Base-by-base conservation (phyloP, 2,113 vertebrate species). In the Tringa solitaria region DNA sequence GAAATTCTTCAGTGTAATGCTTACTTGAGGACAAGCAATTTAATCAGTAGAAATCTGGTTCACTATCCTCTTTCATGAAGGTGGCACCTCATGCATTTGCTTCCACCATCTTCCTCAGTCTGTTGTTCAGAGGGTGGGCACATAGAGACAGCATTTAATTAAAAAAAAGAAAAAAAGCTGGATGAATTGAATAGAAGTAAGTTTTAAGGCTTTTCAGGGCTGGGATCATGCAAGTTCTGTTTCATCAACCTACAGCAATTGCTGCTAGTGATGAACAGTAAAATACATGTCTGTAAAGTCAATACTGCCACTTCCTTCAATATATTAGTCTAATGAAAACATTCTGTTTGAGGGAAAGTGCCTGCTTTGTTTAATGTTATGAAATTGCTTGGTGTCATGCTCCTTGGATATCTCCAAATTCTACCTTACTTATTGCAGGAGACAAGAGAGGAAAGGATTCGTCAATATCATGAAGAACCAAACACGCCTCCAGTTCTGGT, bases 371-470 rank as follows among this genome's bases (percentile, higher is more conserved):
- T 87, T 77, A 33, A 35, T 24, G 14, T 61, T 80, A 65, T 2
- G 17, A 78, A 89, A 70, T 39, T 46, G 12, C 41, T 81, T 8
- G 2, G 9, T 60, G 26, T 64, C 13, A 54, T 7, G 4, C 20
- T 73, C 16, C 43, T 33, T 81, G 75, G 50, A 67, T 67, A 90
- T 39, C 22, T 92, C 26, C 51, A 86, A 67, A n/a, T 80, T 23
- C n/a, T 86, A 12, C 60, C n/a, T 68, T 59, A 67, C 17, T 84
- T 3, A 37, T 95, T 79, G 33, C 90, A 99, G 99, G 99, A 99
- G 94, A 99, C 98, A 12, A 97, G 98, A 87, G 98, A 99, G 91
- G 98, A 99, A 96, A 97, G 99, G 95, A 99, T 99, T 94, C 90
- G 11, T 28, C 99, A 99, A 35, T 99, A 98, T 84, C 99, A 99